phyloP scores from a whole-genome alignment of 2,888 invertebrate species.

The Ophion costatus region DNA sequence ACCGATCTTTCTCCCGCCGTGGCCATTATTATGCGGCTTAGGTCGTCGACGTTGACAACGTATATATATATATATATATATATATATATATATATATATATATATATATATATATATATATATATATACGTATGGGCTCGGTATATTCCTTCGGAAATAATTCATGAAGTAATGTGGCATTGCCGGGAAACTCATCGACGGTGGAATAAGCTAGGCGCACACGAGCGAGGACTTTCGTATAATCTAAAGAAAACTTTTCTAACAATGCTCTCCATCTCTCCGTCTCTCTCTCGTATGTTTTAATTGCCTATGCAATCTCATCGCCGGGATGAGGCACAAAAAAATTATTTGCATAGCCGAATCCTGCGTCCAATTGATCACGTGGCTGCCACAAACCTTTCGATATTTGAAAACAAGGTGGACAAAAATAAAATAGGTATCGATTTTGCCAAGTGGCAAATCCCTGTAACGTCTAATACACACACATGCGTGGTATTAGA shows the following conservation, averaged over 20 bases:
- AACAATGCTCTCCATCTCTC: background rate
- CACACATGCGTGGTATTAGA: too few species aligned
- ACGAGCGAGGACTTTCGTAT: background rate
- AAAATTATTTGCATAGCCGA: too few species aligned
- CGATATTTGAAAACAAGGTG: too few species aligned
- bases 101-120: background rate
- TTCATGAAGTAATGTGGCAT: constrained; percentile 42
- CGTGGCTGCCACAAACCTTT: too few species aligned
- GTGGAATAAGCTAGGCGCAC: background rate
- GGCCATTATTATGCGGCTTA: background rate
- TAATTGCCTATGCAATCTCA: too few species aligned
- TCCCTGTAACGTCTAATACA: too few species aligned
- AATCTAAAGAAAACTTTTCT: background rate
- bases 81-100: background rate
- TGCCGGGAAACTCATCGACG: background rate
- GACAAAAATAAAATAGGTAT: too few species aligned
- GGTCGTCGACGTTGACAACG: constrained; percentile 41
- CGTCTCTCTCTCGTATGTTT: too few species aligned
- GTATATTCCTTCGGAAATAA: constrained; percentile 48
- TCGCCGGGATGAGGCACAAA: too few species aligned
- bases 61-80: background rate
- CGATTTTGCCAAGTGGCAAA: too few species aligned
- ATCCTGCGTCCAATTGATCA: too few species aligned
- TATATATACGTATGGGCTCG: constrained; percentile 5
- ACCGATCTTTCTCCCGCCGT: constrained; percentile 16